A percentile compares a stretch with the other conserved stretches of the same genome.
phyloP scores from a whole-genome alignment of 2,797 vertebrate species.

The Morus bassanus region DNA sequence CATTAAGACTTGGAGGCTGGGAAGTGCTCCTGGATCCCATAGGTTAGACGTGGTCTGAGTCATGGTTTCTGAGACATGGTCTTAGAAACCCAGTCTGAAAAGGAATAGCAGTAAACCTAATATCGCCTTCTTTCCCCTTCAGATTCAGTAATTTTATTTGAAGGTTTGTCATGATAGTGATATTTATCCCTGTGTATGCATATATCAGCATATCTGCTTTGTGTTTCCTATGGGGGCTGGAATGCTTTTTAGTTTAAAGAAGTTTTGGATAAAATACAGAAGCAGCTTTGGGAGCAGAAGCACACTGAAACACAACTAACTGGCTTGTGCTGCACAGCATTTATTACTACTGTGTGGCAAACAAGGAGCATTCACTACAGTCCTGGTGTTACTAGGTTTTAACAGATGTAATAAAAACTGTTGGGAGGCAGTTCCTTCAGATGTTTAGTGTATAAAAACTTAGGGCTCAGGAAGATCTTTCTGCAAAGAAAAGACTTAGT shows the following conservation, averaged over 20 bases:
- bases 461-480: background rate
- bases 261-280: background rate
- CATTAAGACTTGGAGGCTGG: background rate
- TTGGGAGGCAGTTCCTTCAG: background rate
- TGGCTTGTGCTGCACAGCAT: background rate
- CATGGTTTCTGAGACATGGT: background rate
- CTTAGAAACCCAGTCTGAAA: background rate
- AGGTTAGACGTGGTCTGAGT: background rate
- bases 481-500: background rate
- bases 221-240: background rate
- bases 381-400: background rate
- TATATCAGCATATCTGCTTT: background rate
- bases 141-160: background rate
- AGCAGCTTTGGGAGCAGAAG: background rate
- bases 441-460: background rate
- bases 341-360: background rate
- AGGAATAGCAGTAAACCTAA: background rate
- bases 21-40: background rate
- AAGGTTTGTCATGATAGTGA: background rate
- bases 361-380: background rate
- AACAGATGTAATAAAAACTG: background rate
- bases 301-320: background rate
- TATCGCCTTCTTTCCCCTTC: background rate
- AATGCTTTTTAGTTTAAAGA: background rate
- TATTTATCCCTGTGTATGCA: background rate